Conservation (phyloP, 2,888 invertebrate species). For the Lottia gigantea region DNA sequence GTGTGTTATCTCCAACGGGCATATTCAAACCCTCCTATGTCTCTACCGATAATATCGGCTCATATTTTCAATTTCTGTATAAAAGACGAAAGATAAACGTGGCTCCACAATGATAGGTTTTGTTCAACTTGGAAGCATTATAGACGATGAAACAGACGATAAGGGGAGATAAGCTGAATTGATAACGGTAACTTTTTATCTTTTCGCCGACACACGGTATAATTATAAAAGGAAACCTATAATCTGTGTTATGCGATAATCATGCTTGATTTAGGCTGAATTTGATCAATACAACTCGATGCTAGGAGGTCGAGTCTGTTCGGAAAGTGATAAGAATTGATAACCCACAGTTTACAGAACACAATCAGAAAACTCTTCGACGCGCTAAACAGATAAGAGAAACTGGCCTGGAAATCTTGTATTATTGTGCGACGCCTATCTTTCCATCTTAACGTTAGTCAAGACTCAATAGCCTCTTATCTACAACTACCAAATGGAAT, state of each 20-base stretch:
- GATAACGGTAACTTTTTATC: conserved; percentile 9
- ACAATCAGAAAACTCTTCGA: conserved; percentile 5
- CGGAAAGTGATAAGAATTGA: conserved; percentile 9
- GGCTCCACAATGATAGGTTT: conserved; percentile 11
- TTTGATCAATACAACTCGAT: conserved; percentile 10
- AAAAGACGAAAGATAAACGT: conserved; percentile 4
- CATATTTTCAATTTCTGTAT: conserved; percentile 10
- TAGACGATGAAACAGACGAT: conserved; percentile 6
- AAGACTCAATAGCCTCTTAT: conserved; percentile 11
- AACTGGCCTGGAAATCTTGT: conserved; percentile 4
- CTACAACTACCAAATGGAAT: conserved; percentile 10
- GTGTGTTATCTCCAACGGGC: conserved; percentile 4
- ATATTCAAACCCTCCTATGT: conserved; percentile 6
- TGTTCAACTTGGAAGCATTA: conserved; percentile 6
- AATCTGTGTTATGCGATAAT: conserved; percentile 11
- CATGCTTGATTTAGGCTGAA: conserved; percentile 8
- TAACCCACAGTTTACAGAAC: not conserved
- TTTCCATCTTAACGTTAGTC: conserved; percentile 4
- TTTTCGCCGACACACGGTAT: not conserved
- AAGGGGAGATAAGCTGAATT: conserved; percentile 5
- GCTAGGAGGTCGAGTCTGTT: conserved; percentile 8
- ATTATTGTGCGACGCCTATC: conserved; percentile 6
- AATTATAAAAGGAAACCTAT: conserved; percentile 2
- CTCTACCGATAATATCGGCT: conserved; percentile 5
- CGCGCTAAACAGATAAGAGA: conserved; percentile 3